Evolutionary conservation across 1,140 invertebrate genomes (phyloP), one percentile per base, ranked within the genome.

Genomic region (Tyrophagus putrescentiae): DNA sequence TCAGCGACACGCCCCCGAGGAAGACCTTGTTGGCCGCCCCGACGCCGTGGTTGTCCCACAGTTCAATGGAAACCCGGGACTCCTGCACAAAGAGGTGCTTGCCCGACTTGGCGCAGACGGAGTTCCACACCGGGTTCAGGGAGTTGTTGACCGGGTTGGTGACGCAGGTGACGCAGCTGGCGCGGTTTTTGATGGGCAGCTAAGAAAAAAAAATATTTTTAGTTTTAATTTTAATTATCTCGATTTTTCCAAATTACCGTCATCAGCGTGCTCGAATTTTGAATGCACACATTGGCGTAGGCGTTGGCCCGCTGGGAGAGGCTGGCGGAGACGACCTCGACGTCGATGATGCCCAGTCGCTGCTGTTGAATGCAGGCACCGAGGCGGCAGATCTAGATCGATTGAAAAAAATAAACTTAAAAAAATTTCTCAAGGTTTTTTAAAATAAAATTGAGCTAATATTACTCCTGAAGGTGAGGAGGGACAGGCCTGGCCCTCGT

Each of bases 1-100:
- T 59, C 9, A 59, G 6, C 13, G 57, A 58, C n/a, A 54, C 41
- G 27, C 57, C 57, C 18, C 57, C 57, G 13, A 59, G n/a, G 60
- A 59, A 59, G 23, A 18, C 18, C 31, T 48, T 54, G 52, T 60
- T 60, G 23, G 2, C 27, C 13, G 52, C 4, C 11, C 50, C 48
- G 16, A 9, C n/a, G 21, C 28, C 27, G 5, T 4, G 9, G n/a
- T 60, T 21, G n/a, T 60, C 57, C 44, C 44, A 60, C 1, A 60
- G 33, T 36, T 60, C 58, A n/a, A 61, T 25, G 28, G 52, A 7
- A 4, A 60, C 58, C 16, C 58, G 11, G 13, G 58, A 57, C 9
- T 57, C 52, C 16, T 9, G 11, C 4, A 56, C 27, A 1, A 57
- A 60, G 21, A 39, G 29, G 25, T 57, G 16, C 13, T 60, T 31